Base-by-base conservation (phyloP, 2,113 vertebrate species). In the Etheostoma cragini region DNA sequence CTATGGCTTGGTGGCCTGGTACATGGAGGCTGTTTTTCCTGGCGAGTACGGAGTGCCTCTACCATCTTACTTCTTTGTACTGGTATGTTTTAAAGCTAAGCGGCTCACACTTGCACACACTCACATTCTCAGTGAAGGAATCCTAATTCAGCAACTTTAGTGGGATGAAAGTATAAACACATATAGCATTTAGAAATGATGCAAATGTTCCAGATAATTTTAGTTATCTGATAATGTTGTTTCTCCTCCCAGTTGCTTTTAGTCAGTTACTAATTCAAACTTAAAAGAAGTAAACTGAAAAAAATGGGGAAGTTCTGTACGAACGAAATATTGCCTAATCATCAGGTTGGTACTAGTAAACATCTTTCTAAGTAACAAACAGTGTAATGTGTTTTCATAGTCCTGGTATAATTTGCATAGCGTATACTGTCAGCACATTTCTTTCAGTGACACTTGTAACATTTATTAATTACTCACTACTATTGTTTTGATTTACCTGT, bases 21-120 rank as follows among this genome's bases (percentile, higher is more conserved):
- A 99, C 0, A 88, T 98, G 92, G 98, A 99, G 89, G 96, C 97
- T 0, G 96, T 99, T 16, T 97, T 98, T 78, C 98, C 98, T 0
- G 98, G 98, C 49, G 97, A 99, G 93, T 98, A 98, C 0, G 98
- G 98, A 0, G 93, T 99, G 66, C 97, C 98, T 0, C 96, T 96
- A 54, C 97, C 97, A 0, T 97, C 96, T 89, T 99, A 98, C 92
- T 99, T 99, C 95, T 99, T 98, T 90, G 4, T 97, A 52, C 93
- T 93, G 98, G 98, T 99, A 94, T 89, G 97, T 91, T 75, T 73
- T 30, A 50, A 72, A 71, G 21, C 67, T 12, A 4, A 70, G n/a
- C 16, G 0, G 1, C 35, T 68, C 2, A 38, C 35, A 38, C 22
- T 54, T 12, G 2, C 30, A 45, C 26, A 14, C 16, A 38, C n/a